These are phyloP conservation scores for Drosophila auraria DNA, from an alignment of 1,140 invertebrate species.

Conservation along the genomic window DNA sequence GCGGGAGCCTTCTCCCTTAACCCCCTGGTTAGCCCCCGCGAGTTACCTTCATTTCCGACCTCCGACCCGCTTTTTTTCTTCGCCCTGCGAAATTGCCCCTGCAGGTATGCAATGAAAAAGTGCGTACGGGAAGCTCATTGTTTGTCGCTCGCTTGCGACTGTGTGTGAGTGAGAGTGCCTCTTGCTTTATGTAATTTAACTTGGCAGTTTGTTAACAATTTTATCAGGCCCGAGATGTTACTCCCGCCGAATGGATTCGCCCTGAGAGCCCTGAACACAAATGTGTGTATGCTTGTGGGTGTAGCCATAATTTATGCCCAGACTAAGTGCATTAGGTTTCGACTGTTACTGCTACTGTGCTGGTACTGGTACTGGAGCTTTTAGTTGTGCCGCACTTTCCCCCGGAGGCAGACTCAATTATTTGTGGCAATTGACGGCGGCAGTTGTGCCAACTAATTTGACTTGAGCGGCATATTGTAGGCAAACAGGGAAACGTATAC, in stretches of 20 bases:
- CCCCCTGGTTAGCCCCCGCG: slow-evolving; percentile 5
- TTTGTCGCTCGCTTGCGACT: slow-evolving; percentile 7
- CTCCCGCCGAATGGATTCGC: slow-evolving; percentile 11
- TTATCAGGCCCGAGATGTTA: slow-evolving; percentile 56
- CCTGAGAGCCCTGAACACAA: slow-evolving; percentile 42
- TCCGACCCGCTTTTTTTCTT: slow-evolving; percentile 26
- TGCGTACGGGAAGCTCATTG: slow-evolving; percentile 49
- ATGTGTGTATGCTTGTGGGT: slow-evolving; percentile 30
- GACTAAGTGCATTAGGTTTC: slow-evolving; percentile 74
- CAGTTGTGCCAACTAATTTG: slow-evolving; percentile 74
- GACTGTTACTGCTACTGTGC: slow-evolving; percentile 4
- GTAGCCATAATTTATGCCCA: slow-evolving; percentile 74
- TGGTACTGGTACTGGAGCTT: slow-evolving; percentile 30
- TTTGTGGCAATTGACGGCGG: slow-evolving; percentile 74
- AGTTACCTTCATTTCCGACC: slow-evolving; percentile 19
- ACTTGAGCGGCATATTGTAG: slow-evolving; percentile 65
- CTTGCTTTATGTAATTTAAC: slow-evolving; percentile 75
- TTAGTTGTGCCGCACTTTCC: slow-evolving; percentile 49
- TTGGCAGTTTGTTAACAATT: slow-evolving; percentile 75
- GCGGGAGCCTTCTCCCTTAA: neutral
- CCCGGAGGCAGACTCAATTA: slow-evolving; percentile 65
- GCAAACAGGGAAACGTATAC: slow-evolving; percentile 32
- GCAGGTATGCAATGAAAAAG: slow-evolving; percentile 79
- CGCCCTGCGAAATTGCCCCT: slow-evolving; percentile 60
- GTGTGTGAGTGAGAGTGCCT: slow-evolving; percentile 23